These are phyloP conservation scores for Crotalus horridus DNA, from an alignment of 2,113 vertebrate species.

Conservation along the genomic window DNA sequence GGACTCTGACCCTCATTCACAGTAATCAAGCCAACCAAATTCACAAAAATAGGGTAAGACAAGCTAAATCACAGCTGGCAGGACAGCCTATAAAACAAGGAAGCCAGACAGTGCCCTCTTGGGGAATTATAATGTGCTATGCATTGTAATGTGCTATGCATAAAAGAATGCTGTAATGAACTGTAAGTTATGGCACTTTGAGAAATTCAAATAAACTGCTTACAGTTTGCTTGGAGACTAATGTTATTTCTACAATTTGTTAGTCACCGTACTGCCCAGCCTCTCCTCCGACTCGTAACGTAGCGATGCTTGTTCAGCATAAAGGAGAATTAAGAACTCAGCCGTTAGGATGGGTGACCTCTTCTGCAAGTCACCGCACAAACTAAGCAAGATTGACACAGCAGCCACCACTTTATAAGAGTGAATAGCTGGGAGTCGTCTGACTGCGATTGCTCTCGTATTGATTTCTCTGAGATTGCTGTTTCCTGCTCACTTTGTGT, in stretches of 20 bases:
- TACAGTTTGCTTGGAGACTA: slow-evolving; percentile 1
- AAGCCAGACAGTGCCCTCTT: neutral
- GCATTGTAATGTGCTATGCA: neutral
- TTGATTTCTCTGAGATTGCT: neutral
- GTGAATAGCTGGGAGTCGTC: neutral
- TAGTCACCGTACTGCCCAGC: neutral
- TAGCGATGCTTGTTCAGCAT: neutral
- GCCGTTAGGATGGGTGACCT: neutral
- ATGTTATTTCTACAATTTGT: neutral
- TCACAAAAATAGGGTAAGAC: neutral
- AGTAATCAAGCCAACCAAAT: neutral
- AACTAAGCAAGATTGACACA: too few species aligned
- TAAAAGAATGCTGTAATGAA: neutral
- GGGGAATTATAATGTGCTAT: neutral
- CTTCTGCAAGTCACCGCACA: neutral
- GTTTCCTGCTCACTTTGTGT: neutral
- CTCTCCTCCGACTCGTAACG: neutral
- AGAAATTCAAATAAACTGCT: neutral
- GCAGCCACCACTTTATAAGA: neutral
- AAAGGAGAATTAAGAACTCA: neutral
- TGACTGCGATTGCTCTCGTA: neutral
- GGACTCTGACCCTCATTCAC: neutral
- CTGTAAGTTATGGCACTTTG: neutral
- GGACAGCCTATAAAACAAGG: neutral
- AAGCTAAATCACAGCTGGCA: neutral